phyloP scores from a whole-genome alignment of 2,888 invertebrate species.

The Chelonus formosanus region DNA sequence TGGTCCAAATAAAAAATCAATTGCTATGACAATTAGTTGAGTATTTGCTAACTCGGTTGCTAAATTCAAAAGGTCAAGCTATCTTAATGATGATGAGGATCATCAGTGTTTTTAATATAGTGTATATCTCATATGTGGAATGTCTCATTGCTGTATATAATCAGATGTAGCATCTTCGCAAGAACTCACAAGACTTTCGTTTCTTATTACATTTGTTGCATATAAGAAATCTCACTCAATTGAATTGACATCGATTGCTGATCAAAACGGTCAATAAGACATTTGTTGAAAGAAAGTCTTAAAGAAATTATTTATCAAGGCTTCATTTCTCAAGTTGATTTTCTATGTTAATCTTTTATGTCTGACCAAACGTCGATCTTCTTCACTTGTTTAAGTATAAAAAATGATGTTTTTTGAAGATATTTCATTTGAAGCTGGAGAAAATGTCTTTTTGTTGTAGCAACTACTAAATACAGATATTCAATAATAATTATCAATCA shows the following conservation, averaged over 20 bases:
- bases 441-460: no score
- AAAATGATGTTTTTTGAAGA: no score
- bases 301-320: background rate
- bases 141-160: background rate
- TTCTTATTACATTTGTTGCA: constrained; percentile 10
- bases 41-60: constrained; percentile 5
- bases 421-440: no score
- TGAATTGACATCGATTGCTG: background rate
- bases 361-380: no score
- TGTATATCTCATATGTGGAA: background rate
- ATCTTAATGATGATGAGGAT: background rate
- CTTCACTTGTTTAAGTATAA: no score
- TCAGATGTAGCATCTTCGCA: no score
- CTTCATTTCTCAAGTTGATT: no score
- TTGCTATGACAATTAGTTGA: constrained; percentile 1
- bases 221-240: constrained; percentile 12
- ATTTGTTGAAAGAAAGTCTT: background rate
- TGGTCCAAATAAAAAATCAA: no score
- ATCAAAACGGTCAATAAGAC: background rate
- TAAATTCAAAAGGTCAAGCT: constrained; percentile 17
- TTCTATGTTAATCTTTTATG: no score
- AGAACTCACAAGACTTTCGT: constrained; percentile 9
- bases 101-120: no score
- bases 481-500: no score
- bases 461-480: no score